These are phyloP conservation scores for Euphydryas editha DNA, from an alignment of 2,888 invertebrate genomes.

Conservation along the genomic window DNA sequence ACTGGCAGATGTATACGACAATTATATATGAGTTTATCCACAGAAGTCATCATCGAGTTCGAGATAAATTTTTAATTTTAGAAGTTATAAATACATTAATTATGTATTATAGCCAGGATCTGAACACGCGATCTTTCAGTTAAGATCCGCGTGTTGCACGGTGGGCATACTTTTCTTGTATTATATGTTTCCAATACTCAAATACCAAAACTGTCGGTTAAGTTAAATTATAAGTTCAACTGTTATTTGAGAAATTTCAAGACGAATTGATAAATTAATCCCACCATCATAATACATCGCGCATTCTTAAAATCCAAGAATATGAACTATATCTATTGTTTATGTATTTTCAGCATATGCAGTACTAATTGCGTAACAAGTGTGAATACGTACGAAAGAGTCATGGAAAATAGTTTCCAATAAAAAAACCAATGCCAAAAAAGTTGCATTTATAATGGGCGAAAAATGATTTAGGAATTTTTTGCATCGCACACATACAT, in stretches of 20 bases:
- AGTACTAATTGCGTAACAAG: slow-evolving; percentile 32
- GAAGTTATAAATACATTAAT: too few species aligned
- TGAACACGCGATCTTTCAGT: too few species aligned
- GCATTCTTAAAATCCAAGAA: neutral
- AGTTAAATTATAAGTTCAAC: too few species aligned
- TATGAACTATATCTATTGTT: neutral
- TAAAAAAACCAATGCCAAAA: slow-evolving; percentile 8
- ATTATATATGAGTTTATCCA: too few species aligned
- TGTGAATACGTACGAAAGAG: slow-evolving; percentile 18
- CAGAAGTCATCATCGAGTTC: too few species aligned
- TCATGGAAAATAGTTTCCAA: slow-evolving; percentile 26
- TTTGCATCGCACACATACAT: neutral
- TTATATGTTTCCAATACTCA: too few species aligned
- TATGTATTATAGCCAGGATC: too few species aligned
- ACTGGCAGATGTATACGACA: too few species aligned
- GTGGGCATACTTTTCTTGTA: too few species aligned
- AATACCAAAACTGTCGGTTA: too few species aligned
- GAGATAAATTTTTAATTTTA: too few species aligned
- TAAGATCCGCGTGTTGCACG: too few species aligned
- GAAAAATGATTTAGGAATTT: slow-evolving; percentile 6
- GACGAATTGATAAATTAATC: neutral
- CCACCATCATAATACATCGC: neutral
- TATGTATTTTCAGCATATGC: slow-evolving; percentile 13
- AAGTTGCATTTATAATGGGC: neutral
- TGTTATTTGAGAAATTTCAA: neutral